These are phyloP conservation scores for Hydrolagus affinis DNA, from an alignment of 2,113 vertebrate genomes.

Conservation along the genomic window DNA sequence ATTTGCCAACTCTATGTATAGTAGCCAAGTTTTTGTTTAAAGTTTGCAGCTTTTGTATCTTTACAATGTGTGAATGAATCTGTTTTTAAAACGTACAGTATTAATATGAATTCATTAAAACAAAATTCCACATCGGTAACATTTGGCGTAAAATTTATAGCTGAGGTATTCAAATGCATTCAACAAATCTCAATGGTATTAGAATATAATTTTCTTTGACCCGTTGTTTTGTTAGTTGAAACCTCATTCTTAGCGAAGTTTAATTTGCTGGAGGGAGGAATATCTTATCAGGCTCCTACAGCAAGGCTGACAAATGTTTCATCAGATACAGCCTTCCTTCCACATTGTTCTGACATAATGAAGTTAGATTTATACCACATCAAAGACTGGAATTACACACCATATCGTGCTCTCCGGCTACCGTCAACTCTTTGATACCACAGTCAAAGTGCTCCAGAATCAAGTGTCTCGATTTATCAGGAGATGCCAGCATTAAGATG, in stretches of 20 bases:
- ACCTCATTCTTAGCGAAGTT: not conserved
- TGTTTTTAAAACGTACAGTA: conserved; percentile 23
- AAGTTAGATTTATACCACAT: not conserved
- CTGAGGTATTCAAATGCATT: not conserved
- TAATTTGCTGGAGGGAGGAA: not conserved
- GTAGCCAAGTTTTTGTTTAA: conserved; percentile 26
- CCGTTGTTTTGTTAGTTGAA: not conserved
- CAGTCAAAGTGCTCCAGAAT: too few relatives aligned
- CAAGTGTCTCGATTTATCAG: too few relatives aligned
- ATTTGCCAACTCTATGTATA: not conserved
- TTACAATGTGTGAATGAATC: conserved; percentile 18
- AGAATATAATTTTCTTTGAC: not conserved
- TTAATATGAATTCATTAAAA: conserved; percentile 25
- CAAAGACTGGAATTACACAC: too few relatives aligned
- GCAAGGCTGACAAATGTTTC: not conserved
- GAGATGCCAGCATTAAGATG: too few relatives aligned
- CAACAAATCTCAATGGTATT: not conserved
- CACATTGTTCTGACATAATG: conserved; percentile 9
- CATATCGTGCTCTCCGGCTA: too few relatives aligned
- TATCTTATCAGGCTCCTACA: not conserved
- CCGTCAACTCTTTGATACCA: too few relatives aligned
- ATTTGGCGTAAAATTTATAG: conserved; percentile 12
- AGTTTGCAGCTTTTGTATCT: conserved; percentile 4
- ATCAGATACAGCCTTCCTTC: not conserved
- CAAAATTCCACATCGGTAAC: not conserved